A percentile compares a stretch with the other conserved stretches of the same genome.
Conservation (phyloP, 2,113 vertebrate genomes). For the Nesoenas mayeri region DNA sequence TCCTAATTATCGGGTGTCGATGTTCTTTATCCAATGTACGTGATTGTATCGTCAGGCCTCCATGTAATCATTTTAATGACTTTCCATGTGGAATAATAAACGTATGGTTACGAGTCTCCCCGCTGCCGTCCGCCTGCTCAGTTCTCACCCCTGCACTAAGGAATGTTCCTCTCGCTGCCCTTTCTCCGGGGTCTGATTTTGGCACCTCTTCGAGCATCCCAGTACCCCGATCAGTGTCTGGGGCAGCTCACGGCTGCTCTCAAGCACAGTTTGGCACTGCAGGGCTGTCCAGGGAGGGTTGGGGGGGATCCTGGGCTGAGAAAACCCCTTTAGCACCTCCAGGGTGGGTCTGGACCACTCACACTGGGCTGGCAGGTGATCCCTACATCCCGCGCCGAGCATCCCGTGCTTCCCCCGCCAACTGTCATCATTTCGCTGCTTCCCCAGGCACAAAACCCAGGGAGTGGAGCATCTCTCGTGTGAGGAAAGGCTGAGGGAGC, state of each 20-base stretch:
- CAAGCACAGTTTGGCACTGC: accelerated
- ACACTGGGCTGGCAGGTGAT: not conserved
- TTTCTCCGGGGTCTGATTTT: not conserved
- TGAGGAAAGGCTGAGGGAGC: too few relatives aligned
- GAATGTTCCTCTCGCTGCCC: accelerated
- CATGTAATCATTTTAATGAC: slow-evolving; percentile 52
- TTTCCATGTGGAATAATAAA: slow-evolving; percentile 67
- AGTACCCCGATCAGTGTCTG: accelerated
- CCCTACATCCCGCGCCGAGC: not conserved
- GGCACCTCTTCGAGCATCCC: accelerated
- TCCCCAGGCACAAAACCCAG: not conserved
- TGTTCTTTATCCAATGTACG: slow-evolving; percentile 13
- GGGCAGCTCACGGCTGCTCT: accelerated
- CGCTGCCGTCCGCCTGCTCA: not conserved
- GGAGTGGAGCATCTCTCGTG: too few relatives aligned
- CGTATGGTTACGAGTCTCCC: not conserved
- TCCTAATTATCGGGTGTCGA: not conserved
- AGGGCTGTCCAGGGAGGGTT: not conserved
- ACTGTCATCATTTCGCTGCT: accelerated
- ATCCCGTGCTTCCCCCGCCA: too few relatives aligned
- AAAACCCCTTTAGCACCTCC: not conserved
- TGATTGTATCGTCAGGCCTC: slow-evolving; percentile 3
- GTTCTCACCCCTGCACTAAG: not conserved
- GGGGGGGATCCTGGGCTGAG: not conserved
- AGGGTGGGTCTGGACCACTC: not conserved